A percentile compares a stretch with the other conserved stretches of the same genome.
Conservation (phyloP, 2,113 vertebrate species). For the Lontra canadensis region DNA sequence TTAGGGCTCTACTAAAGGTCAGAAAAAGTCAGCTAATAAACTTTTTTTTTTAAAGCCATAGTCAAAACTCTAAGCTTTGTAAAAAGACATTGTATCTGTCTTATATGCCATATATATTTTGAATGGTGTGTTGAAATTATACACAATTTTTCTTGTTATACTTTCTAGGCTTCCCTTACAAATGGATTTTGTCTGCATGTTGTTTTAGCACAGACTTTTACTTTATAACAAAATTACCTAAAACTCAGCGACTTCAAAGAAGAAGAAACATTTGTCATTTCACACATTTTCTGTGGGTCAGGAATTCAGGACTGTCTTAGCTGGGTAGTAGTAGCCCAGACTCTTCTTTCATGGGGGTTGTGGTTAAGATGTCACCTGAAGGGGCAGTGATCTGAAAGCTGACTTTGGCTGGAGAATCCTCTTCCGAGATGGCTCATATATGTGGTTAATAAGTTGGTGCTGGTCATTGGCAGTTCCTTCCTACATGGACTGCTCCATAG, state of each 20-base stretch:
- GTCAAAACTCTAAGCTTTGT: neutral
- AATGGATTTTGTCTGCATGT: neutral
- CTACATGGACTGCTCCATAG: neutral
- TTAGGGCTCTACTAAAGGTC: neutral
- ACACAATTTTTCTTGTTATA: neutral
- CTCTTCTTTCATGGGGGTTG: neutral
- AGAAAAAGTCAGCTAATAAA: neutral
- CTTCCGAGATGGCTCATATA: neutral
- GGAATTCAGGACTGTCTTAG: neutral
- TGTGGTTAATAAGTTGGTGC: neutral
- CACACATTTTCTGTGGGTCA: neutral
- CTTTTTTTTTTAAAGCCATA: neutral
- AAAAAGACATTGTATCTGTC: neutral
- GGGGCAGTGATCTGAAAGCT: neutral
- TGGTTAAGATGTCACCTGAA: neutral
- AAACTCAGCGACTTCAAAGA: neutral
- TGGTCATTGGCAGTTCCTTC: neutral
- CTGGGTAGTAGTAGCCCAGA: neutral
- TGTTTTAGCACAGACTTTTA: neutral
- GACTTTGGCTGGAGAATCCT: fast-evolving
- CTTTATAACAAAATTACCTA: neutral
- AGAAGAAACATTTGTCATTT: neutral
- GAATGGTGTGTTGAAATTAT: conserved; percentile 22
- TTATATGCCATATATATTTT: neutral
- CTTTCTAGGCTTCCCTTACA: neutral